Base-by-base conservation (phyloP, 2,888 invertebrate species). In the Drosophila paranaensis region DNA sequence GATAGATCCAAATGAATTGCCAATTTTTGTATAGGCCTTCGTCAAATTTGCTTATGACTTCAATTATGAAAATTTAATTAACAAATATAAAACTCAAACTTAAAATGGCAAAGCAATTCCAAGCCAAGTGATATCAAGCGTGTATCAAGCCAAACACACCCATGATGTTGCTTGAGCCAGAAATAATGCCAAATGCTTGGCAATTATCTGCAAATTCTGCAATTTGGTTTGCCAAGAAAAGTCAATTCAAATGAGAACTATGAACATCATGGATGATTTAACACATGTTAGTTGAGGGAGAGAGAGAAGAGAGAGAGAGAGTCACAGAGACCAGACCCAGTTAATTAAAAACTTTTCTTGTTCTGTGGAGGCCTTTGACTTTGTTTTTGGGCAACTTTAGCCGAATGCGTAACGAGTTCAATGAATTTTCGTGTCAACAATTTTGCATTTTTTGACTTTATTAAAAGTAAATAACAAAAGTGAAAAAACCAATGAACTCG, bases 361-460 rank as follows among this genome's bases (percentile, higher is more conserved):
- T 10, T 1, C 48, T 39, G 57, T 27, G 45, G n/a, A 65, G 83
- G 63, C 74, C 60, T 82, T 79, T 88, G 84, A 77, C 84, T 68
- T 39, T 62, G 14, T 65, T 60, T 20, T 67, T 60, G 33, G 68
- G 27, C 27, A 66, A 65, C 60, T 71, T 55, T 55, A 64, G 16
- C n/a, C 40, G 43, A 48, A 55, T 63, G 60, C 53, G 62, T 60
- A 77, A 25, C 46, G 86, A 85, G 85, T 85, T 89, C 88, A 89
- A 78, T 82, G 90, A 82, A 71, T 85, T 89, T 89, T 60, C 80
- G 82, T 88, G 85, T 85, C 85, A 85, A 86, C 71, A 78, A 55
- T 77, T 65, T 80, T 50, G 40, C 51, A 56, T 55, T 53, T 74
- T 74, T 67, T 75, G 53, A 50, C 55, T 71, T 62, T 35, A 63